Conservation (phyloP, 2,797 vertebrate species). For the Poecile montanus region DNA sequence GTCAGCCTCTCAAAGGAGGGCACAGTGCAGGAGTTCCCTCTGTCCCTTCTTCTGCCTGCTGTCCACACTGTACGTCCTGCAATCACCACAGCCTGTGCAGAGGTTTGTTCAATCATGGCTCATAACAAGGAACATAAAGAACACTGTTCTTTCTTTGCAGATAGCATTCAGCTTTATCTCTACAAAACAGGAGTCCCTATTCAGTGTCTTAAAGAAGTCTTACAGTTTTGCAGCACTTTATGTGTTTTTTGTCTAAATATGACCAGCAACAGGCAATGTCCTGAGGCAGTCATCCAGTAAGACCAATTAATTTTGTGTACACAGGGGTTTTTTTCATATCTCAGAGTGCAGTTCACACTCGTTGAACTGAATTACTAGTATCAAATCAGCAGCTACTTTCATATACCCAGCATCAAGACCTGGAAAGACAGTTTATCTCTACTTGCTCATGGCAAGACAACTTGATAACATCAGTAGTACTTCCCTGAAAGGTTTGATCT, state of each 20-base stretch:
- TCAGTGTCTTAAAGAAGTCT: slow-evolving; percentile 2
- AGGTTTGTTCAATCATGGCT: background rate
- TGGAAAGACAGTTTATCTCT: background rate
- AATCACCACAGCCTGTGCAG: background rate
- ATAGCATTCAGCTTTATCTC: background rate
- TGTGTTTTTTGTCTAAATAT: slow-evolving; percentile 7
- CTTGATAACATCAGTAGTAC: background rate
- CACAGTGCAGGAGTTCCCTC: background rate
- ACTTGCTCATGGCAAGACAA: background rate
- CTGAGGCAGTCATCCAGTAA: background rate
- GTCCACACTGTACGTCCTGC: background rate
- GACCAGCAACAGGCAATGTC: background rate
- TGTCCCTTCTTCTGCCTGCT: background rate
- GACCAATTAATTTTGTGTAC: background rate
- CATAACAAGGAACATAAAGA: background rate
- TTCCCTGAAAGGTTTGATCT: background rate
- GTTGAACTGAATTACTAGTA: background rate
- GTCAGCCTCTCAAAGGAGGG: background rate
- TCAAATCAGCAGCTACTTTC: background rate
- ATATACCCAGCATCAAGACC: background rate
- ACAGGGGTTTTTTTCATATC: background rate
- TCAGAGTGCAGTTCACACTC: background rate
- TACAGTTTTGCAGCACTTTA: background rate
- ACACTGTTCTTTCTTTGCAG: background rate
- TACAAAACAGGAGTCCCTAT: background rate